phyloP scores from a whole-genome alignment of 2,888 invertebrate species.

The Rhimphoctona megacephalus region DNA sequence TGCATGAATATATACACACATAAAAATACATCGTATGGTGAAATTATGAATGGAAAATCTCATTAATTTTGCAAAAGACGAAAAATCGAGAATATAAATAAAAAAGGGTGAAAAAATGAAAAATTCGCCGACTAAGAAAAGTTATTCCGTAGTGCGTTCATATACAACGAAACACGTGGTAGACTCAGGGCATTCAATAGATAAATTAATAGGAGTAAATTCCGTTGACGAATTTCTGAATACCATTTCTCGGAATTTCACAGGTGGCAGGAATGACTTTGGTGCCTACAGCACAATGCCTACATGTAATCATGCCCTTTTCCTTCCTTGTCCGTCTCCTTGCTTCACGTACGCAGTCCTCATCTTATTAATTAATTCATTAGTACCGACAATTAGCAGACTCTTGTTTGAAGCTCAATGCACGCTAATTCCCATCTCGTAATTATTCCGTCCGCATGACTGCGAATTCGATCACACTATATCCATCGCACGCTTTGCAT shows the following conservation, averaged over 20 bases:
- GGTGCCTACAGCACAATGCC: background rate
- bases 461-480: conserved; percentile 69
- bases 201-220: conserved; percentile 52
- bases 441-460: conserved; percentile 77
- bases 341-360: conserved; percentile 49
- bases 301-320: conserved; percentile 52
- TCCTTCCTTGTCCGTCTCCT: conserved; percentile 34
- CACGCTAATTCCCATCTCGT: conserved; percentile 75
- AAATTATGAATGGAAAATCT: conserved; percentile 3
- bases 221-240: conserved; percentile 66
- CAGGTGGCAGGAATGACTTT: conserved; percentile 1
- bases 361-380: conserved; percentile 79
- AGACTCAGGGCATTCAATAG: conserved; percentile 22
- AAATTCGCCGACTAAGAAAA: background rate
- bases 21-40: background rate
- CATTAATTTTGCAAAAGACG: conserved; percentile 17
- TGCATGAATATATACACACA: background rate
- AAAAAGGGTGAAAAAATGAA: conserved; percentile 3
- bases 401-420: conserved; percentile 74
- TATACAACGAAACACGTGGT: conserved; percentile 4
- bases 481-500: conserved; percentile 31
- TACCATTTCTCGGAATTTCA: conserved; percentile 50
- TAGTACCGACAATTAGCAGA: conserved; percentile 76
- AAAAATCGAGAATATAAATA: background rate
- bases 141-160: conserved; percentile 12